Evolutionary conservation across 1,140 invertebrate species (phyloP), one percentile per base, ranked within the genome.

Genomic region (Sarcophaga bullata): DNA sequence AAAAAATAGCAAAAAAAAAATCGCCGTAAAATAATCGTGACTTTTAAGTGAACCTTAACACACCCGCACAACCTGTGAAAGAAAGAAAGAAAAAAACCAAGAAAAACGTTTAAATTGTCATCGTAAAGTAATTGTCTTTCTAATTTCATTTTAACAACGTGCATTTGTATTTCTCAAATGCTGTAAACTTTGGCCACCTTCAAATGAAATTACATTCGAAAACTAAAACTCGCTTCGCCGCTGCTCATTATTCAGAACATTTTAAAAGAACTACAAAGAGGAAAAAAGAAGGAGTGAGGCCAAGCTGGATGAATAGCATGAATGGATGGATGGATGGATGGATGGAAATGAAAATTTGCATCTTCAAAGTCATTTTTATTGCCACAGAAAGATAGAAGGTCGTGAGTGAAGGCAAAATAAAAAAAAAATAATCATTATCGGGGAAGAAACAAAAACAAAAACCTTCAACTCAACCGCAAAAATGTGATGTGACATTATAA

Each of bases 331-430:
- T 37, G 25, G 25, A 37, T 37, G 25, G 25, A 37, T 37, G 25
- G 25, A 37, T 37, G 1, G 25, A 37, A 37, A 37, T 58, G 54
- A 68, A 68, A 68, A 68, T 68, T 68, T 68, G 62, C 62, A 68
- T 68, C 62, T 68, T 68, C 62, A 68, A 68, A 68, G 62, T 68
- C 17, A 68, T 68, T 68, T 68, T 68, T 68, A 68, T 68, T 19
- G 17, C 62, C 17, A 68, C 8, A 68, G 17, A n/a, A 19, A 68
- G 19, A 68, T 17, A 19, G 17, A 68, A 68, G 62, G 62, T 68
- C 62, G 62, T 68, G 62, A 68, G 62, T 52, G 50, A 52, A 13
- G 13, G 13, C 25, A 10, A 13, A 19, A 68, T 68, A 8, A 68
- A 68, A 68, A 68, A n/a, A 58, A n/a, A n/a, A n/a, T n/a, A n/a